Evolutionary conservation across 2,113 vertebrate species (phyloP), one percentile per base, ranked within the genome.

Genomic region (Tautogolabrus adspersus): DNA sequence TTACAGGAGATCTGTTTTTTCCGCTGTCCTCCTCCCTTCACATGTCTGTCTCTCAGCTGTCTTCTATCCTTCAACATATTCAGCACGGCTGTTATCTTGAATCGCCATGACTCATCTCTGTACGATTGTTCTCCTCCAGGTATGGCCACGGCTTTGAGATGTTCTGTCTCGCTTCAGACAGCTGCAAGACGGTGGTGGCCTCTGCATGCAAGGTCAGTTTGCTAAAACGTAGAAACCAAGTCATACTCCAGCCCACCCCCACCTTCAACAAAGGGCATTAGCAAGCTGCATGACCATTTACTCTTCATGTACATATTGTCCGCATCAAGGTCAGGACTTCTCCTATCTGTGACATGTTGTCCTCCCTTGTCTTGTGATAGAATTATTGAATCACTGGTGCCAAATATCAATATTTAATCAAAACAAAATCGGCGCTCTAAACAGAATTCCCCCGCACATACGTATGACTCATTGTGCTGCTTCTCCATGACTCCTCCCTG

Each of bases 131-230:
- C 23, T 63, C 75, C 93, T 91, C 67, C 92, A 99, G 98, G 74
- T 99, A 99, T 8, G 98, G 98, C 71, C 98, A 99, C 22, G 97
- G 98, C 75, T 98, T 98, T 89, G 98, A 99, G 94, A 95, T 98
- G 90, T 98, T 97, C 94, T 97, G 96, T 90, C 94, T 99, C 74
- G 94, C 97, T 21, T 96, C 96, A 75, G 97, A 97, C 91, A 91
- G 87, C 73, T 89, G 92, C 38, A 93, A 90, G 87, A 96, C 95
- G 37, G 16, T 98, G 76, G 92, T 99, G 85, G 97, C 97, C 37
- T 99, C 98, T 21, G 97, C 98, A 0, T 98, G 97, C 90, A 99
- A 99, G 97, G 98, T 99, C 74, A 96, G 89, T 89, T 47, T 68
- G 66, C 78, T 69, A 46, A 66, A 47, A 37, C 55, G 82, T 95